Conservation (phyloP, 2,888 invertebrate genomes). For the Pseudoips prasinana region DNA sequence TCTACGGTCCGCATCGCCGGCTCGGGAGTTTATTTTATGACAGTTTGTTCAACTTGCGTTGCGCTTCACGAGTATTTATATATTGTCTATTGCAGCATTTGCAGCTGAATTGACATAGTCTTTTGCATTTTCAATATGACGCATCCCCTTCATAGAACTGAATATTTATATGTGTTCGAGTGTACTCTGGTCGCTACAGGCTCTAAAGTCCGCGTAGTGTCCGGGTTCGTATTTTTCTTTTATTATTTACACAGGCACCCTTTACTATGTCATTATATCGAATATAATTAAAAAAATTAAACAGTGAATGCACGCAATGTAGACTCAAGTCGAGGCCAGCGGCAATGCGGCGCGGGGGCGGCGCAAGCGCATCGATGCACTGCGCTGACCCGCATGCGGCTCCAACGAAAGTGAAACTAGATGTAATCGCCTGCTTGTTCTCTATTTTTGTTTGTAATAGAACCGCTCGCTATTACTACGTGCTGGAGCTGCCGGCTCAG, state of each 20-base stretch:
- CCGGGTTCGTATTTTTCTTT: no score
- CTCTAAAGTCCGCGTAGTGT: no score
- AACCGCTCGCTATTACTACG: slow-evolving; percentile 30
- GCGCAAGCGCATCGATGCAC: slow-evolving; percentile 46
- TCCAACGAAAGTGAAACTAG: slow-evolving; percentile 69
- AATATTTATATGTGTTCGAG: no score
- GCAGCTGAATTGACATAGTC: no score
- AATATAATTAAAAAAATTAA: no score
- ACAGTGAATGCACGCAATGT: slow-evolving; percentile 30
- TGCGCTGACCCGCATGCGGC: slow-evolving; percentile 56
- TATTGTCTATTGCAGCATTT: slow-evolving; percentile 45
- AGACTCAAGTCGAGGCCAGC: slow-evolving; percentile 35
- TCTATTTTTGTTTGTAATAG: slow-evolving; percentile 46
- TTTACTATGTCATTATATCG: no score
- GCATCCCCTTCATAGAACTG: no score
- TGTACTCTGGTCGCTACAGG: no score
- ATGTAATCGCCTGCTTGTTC: slow-evolving; percentile 51
- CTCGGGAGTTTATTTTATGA: slow-evolving; percentile 50
- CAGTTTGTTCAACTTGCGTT: slow-evolving; percentile 72
- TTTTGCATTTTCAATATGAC: no score
- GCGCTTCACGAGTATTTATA: slow-evolving; percentile 58
- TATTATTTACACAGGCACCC: no score
- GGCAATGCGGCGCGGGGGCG: slow-evolving; percentile 24
- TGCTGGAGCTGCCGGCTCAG: slow-evolving; percentile 3
- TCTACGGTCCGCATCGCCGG: slow-evolving; percentile 50